phyloP scores from a whole-genome alignment of 2,888 invertebrate genomes.

The Lithodes maja region DNA sequence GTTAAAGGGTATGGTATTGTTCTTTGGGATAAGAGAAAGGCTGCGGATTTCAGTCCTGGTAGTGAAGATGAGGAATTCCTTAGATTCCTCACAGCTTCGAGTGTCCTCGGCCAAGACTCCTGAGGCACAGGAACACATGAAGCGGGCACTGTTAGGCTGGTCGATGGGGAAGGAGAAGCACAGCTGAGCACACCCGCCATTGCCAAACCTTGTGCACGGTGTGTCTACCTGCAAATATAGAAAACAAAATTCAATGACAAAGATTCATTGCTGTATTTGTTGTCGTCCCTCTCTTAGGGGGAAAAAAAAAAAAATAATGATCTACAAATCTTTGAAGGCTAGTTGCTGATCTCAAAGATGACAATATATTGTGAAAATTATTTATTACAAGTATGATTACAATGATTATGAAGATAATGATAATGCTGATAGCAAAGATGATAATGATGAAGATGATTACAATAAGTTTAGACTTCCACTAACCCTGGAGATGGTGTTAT shows the following conservation, averaged over 20 bases:
- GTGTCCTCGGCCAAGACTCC: conserved; percentile 83
- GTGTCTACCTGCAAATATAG: conserved; percentile 75
- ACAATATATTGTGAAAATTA: too few relatives aligned
- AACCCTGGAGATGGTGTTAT: too few relatives aligned
- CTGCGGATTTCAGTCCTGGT: conserved; percentile 95
- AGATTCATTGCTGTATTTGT: background rate
- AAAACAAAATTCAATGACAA: background rate
- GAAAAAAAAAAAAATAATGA: too few relatives aligned
- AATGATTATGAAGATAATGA: too few relatives aligned
- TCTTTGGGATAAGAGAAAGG: conserved; percentile 89
- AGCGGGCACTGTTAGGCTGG: conserved; percentile 72
- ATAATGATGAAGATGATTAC: too few relatives aligned
- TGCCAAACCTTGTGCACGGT: conserved; percentile 84
- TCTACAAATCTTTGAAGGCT: too few relatives aligned
- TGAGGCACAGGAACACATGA: conserved; percentile 93
- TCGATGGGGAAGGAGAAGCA: conserved; percentile 91
- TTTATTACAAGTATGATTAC: too few relatives aligned
- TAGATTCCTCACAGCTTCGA: conserved; percentile 84
- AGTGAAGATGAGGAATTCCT: conserved; percentile 94
- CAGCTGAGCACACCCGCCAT: conserved; percentile 93
- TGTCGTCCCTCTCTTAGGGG: too few relatives aligned
- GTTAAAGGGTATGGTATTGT: conserved; percentile 88
- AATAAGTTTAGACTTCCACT: too few relatives aligned
- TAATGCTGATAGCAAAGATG: too few relatives aligned
- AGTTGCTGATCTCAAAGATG: too few relatives aligned